phyloP scores from a whole-genome alignment of 1,140 invertebrate genomes.

The Araneus ventricosus region DNA sequence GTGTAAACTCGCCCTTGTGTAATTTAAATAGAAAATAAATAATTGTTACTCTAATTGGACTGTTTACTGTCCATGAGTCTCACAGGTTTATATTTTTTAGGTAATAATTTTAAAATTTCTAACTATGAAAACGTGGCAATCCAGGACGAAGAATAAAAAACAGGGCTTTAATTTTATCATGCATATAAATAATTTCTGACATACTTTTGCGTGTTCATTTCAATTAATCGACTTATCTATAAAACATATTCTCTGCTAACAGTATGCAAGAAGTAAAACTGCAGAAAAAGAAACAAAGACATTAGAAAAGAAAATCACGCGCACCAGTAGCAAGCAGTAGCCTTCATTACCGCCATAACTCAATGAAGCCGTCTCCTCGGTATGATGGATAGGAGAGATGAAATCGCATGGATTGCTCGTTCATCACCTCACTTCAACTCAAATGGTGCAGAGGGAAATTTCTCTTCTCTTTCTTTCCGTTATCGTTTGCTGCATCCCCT shows the following conservation, averaged over 20 bases:
- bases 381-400: constrained; percentile 65
- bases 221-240: too few species aligned
- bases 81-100: too few species aligned
- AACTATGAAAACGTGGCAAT: too few species aligned
- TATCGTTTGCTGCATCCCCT: constrained; percentile 40
- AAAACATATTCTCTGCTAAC: neutral
- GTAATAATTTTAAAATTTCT: too few species aligned
- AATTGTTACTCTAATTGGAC: too few species aligned
- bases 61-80: too few species aligned
- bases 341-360: constrained; percentile 67
- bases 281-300: neutral
- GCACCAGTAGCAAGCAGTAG: neutral
- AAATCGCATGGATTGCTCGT: constrained; percentile 63
- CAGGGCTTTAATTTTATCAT: too few species aligned
- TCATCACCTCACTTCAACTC: constrained; percentile 38
- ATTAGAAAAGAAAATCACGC: constrained; percentile 8
- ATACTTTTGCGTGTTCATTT: too few species aligned
- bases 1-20: too few species aligned
- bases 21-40: too few species aligned
- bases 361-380: constrained; percentile 60
- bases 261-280: neutral
- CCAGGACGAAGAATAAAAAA: too few species aligned
- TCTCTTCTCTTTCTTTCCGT: constrained; percentile 16
- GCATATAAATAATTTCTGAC: too few species aligned
- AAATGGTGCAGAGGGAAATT: constrained; percentile 47